phyloP scores from a whole-genome alignment of 2,888 invertebrate genomes.

The Sepiola atlantica region DNA sequence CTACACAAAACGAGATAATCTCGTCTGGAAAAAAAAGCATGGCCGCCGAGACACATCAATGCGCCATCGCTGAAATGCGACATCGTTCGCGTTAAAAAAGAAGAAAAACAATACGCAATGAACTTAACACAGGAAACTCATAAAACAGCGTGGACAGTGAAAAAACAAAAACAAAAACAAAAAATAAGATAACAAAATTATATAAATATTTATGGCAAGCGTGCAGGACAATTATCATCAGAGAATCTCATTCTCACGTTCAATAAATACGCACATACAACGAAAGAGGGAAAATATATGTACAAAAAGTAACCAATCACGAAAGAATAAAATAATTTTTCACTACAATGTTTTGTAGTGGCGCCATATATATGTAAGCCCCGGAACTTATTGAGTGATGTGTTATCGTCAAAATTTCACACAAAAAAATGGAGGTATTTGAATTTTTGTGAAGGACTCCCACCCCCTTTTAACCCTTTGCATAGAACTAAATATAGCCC shows the following conservation, averaged over 20 bases:
- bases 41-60: not conserved
- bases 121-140: constrained; percentile 21
- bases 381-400: too few relatives aligned
- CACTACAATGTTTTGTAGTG: too few relatives aligned
- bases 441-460: too few relatives aligned
- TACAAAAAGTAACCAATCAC: not conserved
- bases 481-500: too few relatives aligned
- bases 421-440: too few relatives aligned
- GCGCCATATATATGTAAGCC: too few relatives aligned
- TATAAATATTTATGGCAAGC: not conserved
- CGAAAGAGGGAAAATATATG: not conserved
- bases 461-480: too few relatives aligned
- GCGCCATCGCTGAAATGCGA: not conserved
- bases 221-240: not conserved
- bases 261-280: not conserved
- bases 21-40: not conserved
- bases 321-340: too few relatives aligned
- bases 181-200: too few relatives aligned
- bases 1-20: not conserved
- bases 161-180: not conserved
- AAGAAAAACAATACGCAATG: not conserved
- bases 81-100: not conserved
- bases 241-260: not conserved
- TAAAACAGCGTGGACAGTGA: not conserved
- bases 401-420: too few relatives aligned